Evolutionary conservation across 2,888 invertebrate species (phyloP).

Genomic region (Microctonus hyperodae): DNA sequence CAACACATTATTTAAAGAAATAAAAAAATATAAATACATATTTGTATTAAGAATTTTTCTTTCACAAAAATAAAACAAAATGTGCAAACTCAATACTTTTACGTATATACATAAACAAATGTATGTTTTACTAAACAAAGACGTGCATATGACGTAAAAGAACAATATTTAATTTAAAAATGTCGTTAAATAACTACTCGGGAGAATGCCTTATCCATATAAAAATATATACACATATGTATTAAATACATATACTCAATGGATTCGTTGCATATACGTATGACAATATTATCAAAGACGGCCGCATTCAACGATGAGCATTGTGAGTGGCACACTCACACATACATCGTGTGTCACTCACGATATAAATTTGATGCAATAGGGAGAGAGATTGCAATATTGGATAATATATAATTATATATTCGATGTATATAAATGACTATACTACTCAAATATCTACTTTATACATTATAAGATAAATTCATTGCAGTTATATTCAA

Average conservation of each 20-base stretch:
- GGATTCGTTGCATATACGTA: neutral
- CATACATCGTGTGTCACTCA: too few relatives aligned
- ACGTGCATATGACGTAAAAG: neutral
- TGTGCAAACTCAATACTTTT: neutral
- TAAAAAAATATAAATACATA: neutral
- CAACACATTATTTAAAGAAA: neutral
- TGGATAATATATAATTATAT: too few relatives aligned
- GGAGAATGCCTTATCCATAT: neutral
- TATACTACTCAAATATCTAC: too few relatives aligned
- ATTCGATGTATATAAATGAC: too few relatives aligned
- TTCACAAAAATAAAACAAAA: neutral
- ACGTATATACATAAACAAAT: neutral
- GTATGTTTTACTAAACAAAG: neutral
- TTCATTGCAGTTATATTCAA: too few relatives aligned
- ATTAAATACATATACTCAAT: neutral
- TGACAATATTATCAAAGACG: conserved; percentile 5
- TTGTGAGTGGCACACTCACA: neutral
- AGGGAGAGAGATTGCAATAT: too few relatives aligned
- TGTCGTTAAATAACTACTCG: neutral
- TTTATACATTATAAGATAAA: too few relatives aligned
- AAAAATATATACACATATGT: neutral
- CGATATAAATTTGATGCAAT: too few relatives aligned
- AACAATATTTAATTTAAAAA: conserved; percentile 3
- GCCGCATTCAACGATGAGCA: conserved; percentile 8
- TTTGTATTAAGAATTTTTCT: neutral